Percentiles rank a stretch among this genome's conserved stretches.
Conservation (phyloP, 1,140 invertebrate species). For the Papilio glaucus region DNA sequence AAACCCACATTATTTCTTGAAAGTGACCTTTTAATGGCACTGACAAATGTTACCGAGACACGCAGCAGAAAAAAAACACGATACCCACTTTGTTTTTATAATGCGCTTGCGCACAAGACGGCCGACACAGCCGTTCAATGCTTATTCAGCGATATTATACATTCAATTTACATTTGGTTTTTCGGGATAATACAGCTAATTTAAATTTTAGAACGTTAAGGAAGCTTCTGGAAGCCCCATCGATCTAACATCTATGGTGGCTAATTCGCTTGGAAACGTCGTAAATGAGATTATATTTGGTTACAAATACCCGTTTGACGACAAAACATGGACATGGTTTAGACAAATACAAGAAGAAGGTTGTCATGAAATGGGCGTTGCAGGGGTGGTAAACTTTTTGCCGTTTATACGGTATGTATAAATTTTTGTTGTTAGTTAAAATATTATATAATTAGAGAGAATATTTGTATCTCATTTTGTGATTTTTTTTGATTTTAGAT, state of each 20-base stretch:
- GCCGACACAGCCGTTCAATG: slow-evolving; percentile 38
- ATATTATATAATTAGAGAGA: too few species aligned
- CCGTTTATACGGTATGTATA: slow-evolving; percentile 88
- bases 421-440: slow-evolving; percentile 14
- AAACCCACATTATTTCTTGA: slow-evolving; percentile 56
- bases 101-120: slow-evolving; percentile 31
- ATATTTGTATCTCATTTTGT: too few species aligned
- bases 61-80: slow-evolving; percentile 52
- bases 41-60: slow-evolving; percentile 58
- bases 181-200: slow-evolving; percentile 35
- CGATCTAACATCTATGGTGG: slow-evolving; percentile 75
- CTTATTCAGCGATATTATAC: slow-evolving; percentile 41
- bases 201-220: slow-evolving; percentile 65
- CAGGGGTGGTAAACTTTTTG: slow-evolving; percentile 92
- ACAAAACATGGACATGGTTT: slow-evolving; percentile 90
- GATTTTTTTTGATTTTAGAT: slow-evolving; percentile 58
- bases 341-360: slow-evolving; percentile 90
- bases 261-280: slow-evolving; percentile 90
- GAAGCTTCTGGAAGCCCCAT: slow-evolving; percentile 53
- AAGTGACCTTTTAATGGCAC: slow-evolving; percentile 67
- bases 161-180: slow-evolving; percentile 41
- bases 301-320: slow-evolving; percentile 86
- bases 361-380: slow-evolving; percentile 90
- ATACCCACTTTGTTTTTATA: slow-evolving; percentile 51
- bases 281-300: slow-evolving; percentile 92